A percentile compares a stretch with the other conserved stretches of the same genome.
phyloP scores from a whole-genome alignment of 2,888 invertebrate genomes.

The Smittia sp. region DNA sequence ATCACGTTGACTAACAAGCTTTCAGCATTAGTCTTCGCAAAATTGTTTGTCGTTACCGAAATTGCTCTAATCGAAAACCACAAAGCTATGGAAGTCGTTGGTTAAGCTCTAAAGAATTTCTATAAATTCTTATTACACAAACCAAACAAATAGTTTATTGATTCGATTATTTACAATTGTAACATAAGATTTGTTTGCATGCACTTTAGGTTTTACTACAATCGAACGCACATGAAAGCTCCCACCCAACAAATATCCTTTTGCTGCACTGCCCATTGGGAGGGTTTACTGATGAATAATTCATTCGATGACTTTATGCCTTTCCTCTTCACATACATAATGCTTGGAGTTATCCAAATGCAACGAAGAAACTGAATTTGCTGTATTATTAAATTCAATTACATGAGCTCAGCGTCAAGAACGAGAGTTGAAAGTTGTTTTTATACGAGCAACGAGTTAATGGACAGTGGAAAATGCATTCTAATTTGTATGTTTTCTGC shows the following conservation, averaged over 20 bases:
- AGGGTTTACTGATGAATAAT: background rate
- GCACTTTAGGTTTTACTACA: background rate
- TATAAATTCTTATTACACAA: too few relatives aligned
- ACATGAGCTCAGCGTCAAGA: background rate
- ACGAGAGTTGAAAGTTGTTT: background rate
- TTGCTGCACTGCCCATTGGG: background rate
- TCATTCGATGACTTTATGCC: slow-evolving; percentile 19
- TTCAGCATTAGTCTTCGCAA: too few relatives aligned
- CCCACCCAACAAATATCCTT: background rate
- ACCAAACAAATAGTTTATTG: background rate
- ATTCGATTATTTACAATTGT: slow-evolving; percentile 4
- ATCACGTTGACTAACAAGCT: too few relatives aligned
- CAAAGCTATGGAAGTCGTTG: too few relatives aligned
- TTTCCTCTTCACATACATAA: background rate
- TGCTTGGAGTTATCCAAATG: background rate
- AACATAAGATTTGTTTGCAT: background rate
- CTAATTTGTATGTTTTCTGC: slow-evolving; percentile 7
- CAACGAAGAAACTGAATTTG: background rate
- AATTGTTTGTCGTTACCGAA: too few relatives aligned
- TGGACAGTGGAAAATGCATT: slow-evolving; percentile 11
- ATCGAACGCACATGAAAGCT: background rate
- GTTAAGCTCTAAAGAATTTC: too few relatives aligned
- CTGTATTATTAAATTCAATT: slow-evolving; percentile 30
- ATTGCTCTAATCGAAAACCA: too few relatives aligned
- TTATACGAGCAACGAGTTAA: background rate